phyloP scores from a whole-genome alignment of 2,113 vertebrate species.

The Apodemus sylvaticus region DNA sequence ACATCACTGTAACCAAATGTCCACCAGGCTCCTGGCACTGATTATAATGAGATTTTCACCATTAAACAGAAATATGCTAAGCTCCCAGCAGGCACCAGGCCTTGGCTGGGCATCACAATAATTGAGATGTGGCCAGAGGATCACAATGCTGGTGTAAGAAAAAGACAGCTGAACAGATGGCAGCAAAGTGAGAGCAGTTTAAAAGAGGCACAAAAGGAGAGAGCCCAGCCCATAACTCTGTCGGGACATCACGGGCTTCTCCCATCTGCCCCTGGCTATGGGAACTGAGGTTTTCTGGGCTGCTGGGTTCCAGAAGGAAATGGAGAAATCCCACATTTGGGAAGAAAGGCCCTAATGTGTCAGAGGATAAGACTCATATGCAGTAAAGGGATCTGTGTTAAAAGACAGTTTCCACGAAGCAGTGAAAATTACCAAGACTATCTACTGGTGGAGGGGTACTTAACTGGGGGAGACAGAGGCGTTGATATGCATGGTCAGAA shows the following conservation, averaged over 20 bases:
- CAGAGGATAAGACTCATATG: too few relatives aligned
- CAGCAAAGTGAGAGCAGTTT: too few relatives aligned
- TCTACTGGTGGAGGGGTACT: fast-evolving
- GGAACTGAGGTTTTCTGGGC: neutral
- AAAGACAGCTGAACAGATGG: neutral
- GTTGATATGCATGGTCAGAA: too few relatives aligned
- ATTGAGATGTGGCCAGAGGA: neutral
- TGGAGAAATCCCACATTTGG: fast-evolving
- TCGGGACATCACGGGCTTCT: neutral
- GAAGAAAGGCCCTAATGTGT: neutral
- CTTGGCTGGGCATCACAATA: neutral
- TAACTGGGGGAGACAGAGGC: fast-evolving
- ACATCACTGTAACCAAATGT: too few relatives aligned
- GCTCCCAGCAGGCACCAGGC: neutral
- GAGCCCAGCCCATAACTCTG: neutral
- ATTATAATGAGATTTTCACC: neutral
- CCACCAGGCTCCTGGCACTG: neutral
- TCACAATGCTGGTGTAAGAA: neutral
- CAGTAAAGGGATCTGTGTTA: neutral
- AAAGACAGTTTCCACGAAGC: neutral
- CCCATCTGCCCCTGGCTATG: neutral
- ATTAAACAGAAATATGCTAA: neutral
- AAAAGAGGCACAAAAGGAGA: neutral
- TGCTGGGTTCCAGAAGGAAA: neutral
- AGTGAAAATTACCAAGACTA: neutral